Percentiles rank a stretch among this genome's conserved stretches.
Conservation (phyloP, 2,888 invertebrate genomes). For the Dastarcus helophoroides region DNA sequence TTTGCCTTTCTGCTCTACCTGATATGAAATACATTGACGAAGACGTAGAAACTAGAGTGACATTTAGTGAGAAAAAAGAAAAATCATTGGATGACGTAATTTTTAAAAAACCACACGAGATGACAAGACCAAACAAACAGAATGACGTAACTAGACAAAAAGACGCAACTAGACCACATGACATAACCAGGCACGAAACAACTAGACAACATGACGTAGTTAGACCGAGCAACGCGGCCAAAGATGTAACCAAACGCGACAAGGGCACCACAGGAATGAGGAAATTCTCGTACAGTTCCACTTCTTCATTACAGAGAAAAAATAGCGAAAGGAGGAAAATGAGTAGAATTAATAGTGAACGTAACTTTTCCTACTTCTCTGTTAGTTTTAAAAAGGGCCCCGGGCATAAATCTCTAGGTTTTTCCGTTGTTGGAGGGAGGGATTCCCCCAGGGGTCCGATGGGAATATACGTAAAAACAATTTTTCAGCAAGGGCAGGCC, state of each 20-base stretch:
- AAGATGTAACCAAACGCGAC: too few species aligned
- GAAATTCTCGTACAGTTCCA: conserved; percentile 33
- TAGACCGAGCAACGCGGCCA: too few species aligned
- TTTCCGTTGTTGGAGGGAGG: conserved; percentile 79
- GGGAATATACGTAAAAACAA: conserved; percentile 81
- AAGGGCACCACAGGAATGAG: conserved; percentile 33
- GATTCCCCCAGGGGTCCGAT: conserved; percentile 78
- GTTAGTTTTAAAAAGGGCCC: conserved; percentile 68
- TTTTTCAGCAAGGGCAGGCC: conserved; percentile 76
- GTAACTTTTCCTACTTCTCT: conserved; percentile 19
- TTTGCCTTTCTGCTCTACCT: too few species aligned
- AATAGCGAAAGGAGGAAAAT: neutral
- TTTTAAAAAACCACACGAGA: conserved; percentile 17
- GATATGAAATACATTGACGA: conserved; percentile 9
- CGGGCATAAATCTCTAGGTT: conserved; percentile 75
- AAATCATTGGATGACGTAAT: conserved; percentile 7
- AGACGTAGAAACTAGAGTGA: conserved; percentile 20
- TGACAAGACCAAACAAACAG: conserved; percentile 5
- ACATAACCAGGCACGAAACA: too few species aligned
- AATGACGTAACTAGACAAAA: too few species aligned
- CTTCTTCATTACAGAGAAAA: neutral
- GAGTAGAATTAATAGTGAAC: conserved; percentile 15
- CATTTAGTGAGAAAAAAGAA: conserved; percentile 18
- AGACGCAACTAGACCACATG: too few species aligned
- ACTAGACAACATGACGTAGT: too few species aligned